These are phyloP conservation scores for Cranoglanis bouderius DNA, from an alignment of 2,113 vertebrate genomes.

Conservation along the genomic window DNA sequence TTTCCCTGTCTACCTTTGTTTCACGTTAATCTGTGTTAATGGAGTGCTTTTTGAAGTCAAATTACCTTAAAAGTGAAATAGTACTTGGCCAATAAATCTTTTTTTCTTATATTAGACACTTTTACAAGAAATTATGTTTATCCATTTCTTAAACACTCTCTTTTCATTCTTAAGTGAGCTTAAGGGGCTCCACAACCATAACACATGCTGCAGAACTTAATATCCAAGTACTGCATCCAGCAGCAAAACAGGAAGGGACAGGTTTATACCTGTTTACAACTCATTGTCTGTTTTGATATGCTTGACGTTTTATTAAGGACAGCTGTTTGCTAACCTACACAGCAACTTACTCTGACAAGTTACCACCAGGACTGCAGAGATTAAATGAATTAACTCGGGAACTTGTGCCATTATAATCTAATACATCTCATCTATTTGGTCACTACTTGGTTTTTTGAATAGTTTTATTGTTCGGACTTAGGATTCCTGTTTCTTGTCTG, in stretches of 20 bases:
- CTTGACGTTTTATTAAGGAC: not conserved
- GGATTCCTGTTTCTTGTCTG: not conserved
- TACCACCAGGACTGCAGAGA: not conserved
- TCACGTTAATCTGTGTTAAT: not conserved
- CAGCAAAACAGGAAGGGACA: not conserved
- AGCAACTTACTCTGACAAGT: not conserved
- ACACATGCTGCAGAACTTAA: not conserved
- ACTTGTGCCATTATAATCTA: not conserved
- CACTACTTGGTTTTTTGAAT: not conserved
- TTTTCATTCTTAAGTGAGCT: not conserved
- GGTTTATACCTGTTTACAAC: not conserved
- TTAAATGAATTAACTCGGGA: not conserved
- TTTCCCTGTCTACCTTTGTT: not conserved
- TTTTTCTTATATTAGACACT: too few relatives aligned
- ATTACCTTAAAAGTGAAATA: not conserved
- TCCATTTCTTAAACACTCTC: not conserved
- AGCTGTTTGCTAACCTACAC: not conserved
- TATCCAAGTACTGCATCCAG: not conserved
- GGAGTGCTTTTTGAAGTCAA: too few relatives aligned
- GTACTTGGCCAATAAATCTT: too few relatives aligned
- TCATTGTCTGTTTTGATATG: not conserved
- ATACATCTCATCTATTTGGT: not conserved
- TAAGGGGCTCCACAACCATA: not conserved
- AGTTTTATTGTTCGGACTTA: constrained; percentile 13
- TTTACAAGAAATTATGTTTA: not conserved